phyloP scores from a whole-genome alignment of 2,888 invertebrate species.

The Heteromyza rotundicornis region DNA sequence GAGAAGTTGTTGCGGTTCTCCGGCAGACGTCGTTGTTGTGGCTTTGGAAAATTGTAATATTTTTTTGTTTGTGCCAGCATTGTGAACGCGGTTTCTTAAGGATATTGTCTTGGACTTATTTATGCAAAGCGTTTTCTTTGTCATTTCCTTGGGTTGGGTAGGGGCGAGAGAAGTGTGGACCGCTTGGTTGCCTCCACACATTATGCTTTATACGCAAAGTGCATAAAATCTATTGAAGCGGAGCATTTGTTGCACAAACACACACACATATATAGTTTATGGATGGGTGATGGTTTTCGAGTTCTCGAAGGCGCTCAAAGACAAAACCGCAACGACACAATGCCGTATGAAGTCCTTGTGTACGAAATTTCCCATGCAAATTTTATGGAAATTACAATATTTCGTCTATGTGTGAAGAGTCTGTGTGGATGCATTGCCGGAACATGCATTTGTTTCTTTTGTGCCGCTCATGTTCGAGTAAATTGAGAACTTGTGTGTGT shows the following conservation, averaged over 20 bases:
- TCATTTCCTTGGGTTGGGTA: background rate
- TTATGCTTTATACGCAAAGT: background rate
- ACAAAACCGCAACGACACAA: background rate
- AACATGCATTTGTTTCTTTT: no score
- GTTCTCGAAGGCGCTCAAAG: background rate
- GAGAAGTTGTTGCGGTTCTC: constrained; percentile 10
- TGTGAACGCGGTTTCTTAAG: constrained; percentile 22
- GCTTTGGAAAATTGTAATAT: constrained; percentile 12
- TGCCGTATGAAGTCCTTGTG: background rate
- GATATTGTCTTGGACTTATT: constrained; percentile 36
- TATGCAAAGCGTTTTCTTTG: constrained; percentile 37
- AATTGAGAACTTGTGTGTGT: no score
- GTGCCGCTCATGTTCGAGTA: no score
- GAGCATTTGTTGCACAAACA: background rate
- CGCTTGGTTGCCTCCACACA: background rate
- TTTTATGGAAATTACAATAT: constrained; percentile 5
- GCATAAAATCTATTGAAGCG: constrained; percentile 2
- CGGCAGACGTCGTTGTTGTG: constrained; percentile 5
- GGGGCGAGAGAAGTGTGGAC: background rate
- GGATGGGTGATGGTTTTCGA: background rate
- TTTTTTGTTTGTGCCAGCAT: constrained; percentile 5
- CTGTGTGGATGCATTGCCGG: no score
- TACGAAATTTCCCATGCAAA: background rate
- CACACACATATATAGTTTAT: background rate
- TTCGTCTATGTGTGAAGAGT: background rate